Percentiles rank a stretch among this genome's conserved stretches.
Evolutionary conservation across 2,113 vertebrate species (phyloP).

Genomic region (Nesospiza acunhae): DNA sequence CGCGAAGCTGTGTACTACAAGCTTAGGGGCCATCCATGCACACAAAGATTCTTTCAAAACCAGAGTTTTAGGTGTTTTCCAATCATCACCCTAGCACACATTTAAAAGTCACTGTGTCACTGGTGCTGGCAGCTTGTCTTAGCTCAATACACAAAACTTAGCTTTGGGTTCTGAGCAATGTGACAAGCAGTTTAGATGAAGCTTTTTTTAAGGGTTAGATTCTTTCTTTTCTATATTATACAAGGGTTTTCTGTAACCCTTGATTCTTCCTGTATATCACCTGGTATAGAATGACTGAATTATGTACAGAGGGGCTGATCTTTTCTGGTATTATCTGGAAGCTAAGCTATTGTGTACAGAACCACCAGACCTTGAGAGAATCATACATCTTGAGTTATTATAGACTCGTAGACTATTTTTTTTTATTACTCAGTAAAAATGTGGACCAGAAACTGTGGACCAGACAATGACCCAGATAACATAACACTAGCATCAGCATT

Average conservation of each 20-base stretch:
- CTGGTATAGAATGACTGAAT: neutral
- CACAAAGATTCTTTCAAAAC: neutral
- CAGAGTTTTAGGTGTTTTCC: neutral
- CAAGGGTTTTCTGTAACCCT: neutral
- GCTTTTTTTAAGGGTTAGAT: neutral
- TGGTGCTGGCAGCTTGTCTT: neutral
- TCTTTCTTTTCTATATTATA: neutral
- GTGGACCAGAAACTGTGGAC: neutral
- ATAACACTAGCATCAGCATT: neutral
- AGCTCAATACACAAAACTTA: rapidly evolving
- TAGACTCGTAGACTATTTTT: neutral
- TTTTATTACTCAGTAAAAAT: neutral
- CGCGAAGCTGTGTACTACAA: neutral
- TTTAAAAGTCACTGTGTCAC: neutral
- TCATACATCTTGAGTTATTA: neutral
- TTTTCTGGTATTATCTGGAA: neutral
- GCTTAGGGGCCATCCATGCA: neutral
- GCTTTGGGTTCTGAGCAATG: neutral
- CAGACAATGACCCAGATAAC: neutral
- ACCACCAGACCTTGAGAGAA: neutral
- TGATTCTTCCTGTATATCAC: neutral
- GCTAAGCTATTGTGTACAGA: neutral
- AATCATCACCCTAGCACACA: neutral
- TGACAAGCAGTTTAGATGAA: neutral
- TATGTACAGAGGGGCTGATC: neutral